Base-by-base conservation (phyloP, 2,797 vertebrate genomes). In the Dermochelys coriacea region DNA sequence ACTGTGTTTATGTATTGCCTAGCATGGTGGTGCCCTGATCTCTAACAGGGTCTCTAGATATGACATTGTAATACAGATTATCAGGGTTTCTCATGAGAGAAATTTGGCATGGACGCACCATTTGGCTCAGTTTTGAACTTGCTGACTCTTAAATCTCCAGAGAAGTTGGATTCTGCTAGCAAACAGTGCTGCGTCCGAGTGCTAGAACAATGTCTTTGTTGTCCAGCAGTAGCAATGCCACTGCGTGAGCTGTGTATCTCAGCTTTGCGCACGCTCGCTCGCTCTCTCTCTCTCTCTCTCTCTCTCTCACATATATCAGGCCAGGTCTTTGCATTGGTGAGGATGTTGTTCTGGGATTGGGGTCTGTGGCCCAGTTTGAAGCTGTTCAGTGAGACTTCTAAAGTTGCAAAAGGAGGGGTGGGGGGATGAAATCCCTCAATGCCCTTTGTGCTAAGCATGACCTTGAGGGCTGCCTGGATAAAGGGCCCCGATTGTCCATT, bases 201-300 rank as follows among this genome's bases (percentile, higher is more conserved):
- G 68, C 68, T 45, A 16, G 14, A 15, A 31, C 74, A 47, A 29
- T 31, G 45, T 77, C 45, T 14, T 8, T 1, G 4, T 16, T 14
- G 45, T 47, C 12, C 45, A 77, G 12, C 23, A 9, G 27, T 27
- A 47, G 14, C 25, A 15, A 31, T 77, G 45, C 74, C 18, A 8
- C 12, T 61, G 37, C 11, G 8, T 71, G 19, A 41, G n/a, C 21
- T 2, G n/a, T 47, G 5, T 71, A 80, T 45, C 91, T 86, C 59
- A 57, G 92, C 82, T 89, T 84, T 91, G 91, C 94, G 91, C 82
- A n/a, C n/a, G n/a, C n/a, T n/a, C n/a, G n/a, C n/a, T n/a, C n/a
- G 80, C 8, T 92, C 79, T 82, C 59, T 31, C 15, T 41, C 41
- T 41, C 41, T 41, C 41, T 41, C 41, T 41, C 41, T 41, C 41